Evolutionary conservation across 2,888 invertebrate genomes (phyloP).

Genomic region (Nemotelus pantherinus): DNA sequence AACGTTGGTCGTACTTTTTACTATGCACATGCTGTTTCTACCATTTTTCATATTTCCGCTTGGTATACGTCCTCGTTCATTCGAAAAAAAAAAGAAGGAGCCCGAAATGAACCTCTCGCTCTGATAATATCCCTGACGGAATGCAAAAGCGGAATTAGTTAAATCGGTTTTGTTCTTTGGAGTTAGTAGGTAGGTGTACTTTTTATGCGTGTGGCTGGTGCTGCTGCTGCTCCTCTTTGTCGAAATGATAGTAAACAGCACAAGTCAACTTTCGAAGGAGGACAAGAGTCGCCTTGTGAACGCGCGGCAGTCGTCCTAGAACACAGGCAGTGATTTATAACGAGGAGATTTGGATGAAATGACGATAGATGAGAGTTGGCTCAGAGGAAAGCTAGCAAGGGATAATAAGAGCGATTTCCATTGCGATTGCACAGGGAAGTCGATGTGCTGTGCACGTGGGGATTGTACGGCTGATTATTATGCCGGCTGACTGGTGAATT

Average conservation of each 20-base stretch:
- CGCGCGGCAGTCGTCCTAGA: no score
- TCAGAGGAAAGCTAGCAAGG: neutral
- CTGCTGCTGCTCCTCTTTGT: neutral
- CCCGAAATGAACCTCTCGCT: neutral
- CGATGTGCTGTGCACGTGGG: constrained; percentile 2
- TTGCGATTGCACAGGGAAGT: neutral
- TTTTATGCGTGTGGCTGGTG: neutral
- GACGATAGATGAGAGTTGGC: no score
- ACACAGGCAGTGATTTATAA: no score
- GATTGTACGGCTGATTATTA: constrained; percentile 7
- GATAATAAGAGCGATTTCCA: neutral
- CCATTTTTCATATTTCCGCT: constrained; percentile 33
- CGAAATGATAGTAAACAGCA: neutral
- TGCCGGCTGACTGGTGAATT: neutral
- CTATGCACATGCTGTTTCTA: constrained; percentile 8
- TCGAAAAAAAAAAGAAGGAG: neutral
- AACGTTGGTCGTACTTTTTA: neutral
- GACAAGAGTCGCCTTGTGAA: no score
- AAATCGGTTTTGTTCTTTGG: constrained; percentile 39
- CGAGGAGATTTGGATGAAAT: neutral
- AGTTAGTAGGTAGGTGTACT: neutral
- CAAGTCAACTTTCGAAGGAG: no score
- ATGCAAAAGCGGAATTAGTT: constrained; percentile 38
- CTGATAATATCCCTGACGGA: constrained; percentile 23
- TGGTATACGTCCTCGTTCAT: constrained; percentile 20